A percentile compares a stretch with the other conserved stretches of the same genome.
Evolutionary conservation across 2,888 invertebrate species (phyloP).

Genomic region (Cephus sareptanus): DNA sequence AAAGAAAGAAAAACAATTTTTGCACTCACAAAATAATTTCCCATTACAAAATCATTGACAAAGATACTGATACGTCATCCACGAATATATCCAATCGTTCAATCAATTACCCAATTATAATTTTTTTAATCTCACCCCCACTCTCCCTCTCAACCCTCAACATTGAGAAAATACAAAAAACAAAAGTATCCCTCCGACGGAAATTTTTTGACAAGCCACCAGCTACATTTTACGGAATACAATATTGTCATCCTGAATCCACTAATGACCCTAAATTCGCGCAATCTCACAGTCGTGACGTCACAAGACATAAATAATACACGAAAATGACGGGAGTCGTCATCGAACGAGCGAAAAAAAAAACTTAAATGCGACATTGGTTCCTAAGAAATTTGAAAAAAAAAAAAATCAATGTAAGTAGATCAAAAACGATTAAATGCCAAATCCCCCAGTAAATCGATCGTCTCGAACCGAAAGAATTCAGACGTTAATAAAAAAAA

Average conservation of each 20-base stretch:
- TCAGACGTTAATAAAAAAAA: neutral
- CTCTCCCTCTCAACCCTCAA: neutral
- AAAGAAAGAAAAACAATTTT: neutral
- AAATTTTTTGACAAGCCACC: neutral
- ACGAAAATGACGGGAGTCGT: neutral
- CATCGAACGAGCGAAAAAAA: neutral
- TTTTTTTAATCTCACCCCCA: neutral
- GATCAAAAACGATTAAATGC: neutral
- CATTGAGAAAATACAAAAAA: neutral
- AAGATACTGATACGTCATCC: neutral
- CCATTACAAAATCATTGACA: neutral
- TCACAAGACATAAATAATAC: neutral
- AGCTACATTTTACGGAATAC: neutral
- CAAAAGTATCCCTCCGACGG: neutral
- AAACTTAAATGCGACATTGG: neutral
- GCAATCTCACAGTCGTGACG: neutral
- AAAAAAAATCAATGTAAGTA: neutral
- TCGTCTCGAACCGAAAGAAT: neutral
- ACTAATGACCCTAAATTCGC: neutral
- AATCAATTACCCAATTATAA: neutral
- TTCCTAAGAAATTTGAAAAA: neutral
- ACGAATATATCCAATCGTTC: neutral
- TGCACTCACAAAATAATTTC: neutral
- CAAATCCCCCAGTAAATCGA: neutral
- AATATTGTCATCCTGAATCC: neutral